A percentile compares a stretch with the other conserved stretches of the same genome.
phyloP scores from a whole-genome alignment of 2,888 invertebrate genomes.

The Priocnemis perturbator region DNA sequence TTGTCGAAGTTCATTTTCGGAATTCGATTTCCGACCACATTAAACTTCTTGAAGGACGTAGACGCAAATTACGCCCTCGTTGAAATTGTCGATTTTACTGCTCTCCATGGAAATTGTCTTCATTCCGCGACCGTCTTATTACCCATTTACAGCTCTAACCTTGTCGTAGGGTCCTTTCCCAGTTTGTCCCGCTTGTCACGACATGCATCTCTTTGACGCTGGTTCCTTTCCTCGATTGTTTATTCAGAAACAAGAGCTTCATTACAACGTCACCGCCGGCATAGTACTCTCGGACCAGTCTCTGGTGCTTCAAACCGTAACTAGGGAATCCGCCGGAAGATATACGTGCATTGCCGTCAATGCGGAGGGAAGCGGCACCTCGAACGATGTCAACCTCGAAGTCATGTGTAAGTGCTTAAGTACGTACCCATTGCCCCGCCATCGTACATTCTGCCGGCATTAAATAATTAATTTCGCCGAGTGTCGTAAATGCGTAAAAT shows the following conservation, averaged over 20 bases:
- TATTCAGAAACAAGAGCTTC: conserved; percentile 86
- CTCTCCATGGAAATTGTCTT: no score
- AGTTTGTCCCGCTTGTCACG: background rate
- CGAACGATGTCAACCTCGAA: conserved; percentile 74
- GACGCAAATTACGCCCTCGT: no score
- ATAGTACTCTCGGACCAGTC: conserved; percentile 92
- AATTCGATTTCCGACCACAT: no score
- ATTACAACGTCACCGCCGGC: conserved; percentile 88
- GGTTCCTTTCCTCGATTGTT: conserved; percentile 42
- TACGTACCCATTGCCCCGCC: conserved; percentile 10
- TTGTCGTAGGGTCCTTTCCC: background rate
- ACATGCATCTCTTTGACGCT: conserved; percentile 24
- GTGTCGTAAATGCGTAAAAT: no score
- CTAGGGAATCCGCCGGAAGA: conserved; percentile 89
- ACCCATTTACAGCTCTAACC: background rate
- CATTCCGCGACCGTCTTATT: background rate
- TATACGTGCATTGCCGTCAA: conserved; percentile 92
- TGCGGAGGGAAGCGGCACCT: conserved; percentile 86
- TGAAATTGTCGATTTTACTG: no score
- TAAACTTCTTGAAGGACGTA: no score
- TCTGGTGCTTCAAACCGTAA: conserved; percentile 90
- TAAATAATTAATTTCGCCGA: no score
- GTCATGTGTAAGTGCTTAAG: conserved; percentile 75
- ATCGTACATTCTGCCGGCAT: background rate
- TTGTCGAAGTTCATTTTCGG: no score